Base-by-base conservation (phyloP, 2,888 invertebrate species). In the Netelia melanura region DNA sequence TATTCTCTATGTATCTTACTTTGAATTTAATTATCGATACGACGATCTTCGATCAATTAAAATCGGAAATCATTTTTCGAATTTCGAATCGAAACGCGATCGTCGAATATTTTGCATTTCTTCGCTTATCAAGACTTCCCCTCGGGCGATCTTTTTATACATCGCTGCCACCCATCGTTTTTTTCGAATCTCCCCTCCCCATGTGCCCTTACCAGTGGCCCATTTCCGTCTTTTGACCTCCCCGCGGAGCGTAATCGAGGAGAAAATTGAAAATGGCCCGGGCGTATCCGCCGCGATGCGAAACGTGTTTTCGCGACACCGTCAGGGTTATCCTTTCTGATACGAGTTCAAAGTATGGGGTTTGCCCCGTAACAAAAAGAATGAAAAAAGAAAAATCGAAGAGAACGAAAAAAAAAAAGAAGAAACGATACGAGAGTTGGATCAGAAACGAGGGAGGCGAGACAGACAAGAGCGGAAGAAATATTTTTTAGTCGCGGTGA, bases 201-300 rank as follows among this genome's bases (percentile, higher is more conserved):
- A 25, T 44, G 62, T 11, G 43, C 6, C 71, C 43, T 2, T 17
- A 23, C 68, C 68, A 64, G 65, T 52, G 78, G 38, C 78, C 48
- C 62, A 70, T 80, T 81, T 83, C 72, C 85, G 78, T 76, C 83
- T 61, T 86, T 87, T 84, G 87, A 86, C 87, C 87, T 76, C 87
- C 85, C 87, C 86, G 84, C 85, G 81, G 58, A 67, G 81, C 77
- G 82, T 87, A 87, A 87, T 86, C 85, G 86, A 87, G 86, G 84
- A 86, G 87, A 86, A 87, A 87, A 87, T 87, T 86, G 86, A 85
- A 85, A 87, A 86, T 86, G 81, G 84, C 71, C 86, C 81, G 65
- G 65, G 64, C 68, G 76, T 79, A 81, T 80, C 82, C 87, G 80
- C 54, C 65, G 76, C 79, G 83, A 74, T 64, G 76, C 62, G 75